Base-by-base conservation (phyloP, 1,140 invertebrate species). In the Artemia franciscana region DNA sequence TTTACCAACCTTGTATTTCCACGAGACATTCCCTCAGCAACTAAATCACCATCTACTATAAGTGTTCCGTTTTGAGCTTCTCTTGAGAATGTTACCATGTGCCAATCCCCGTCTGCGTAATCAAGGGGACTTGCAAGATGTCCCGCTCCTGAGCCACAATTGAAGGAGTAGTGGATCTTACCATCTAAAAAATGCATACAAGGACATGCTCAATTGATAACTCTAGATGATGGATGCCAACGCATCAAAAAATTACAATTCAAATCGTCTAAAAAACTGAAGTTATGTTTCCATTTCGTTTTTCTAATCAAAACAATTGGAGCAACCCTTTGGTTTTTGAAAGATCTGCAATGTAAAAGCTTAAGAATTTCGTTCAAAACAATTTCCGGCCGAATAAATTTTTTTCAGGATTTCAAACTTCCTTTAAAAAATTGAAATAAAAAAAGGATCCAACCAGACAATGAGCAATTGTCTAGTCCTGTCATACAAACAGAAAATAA, bases 41-140 rank as follows among this genome's bases (percentile, higher is more conserved):
- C 69, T 0, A 77, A 69, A 24, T 79, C 75, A 0, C 78, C 76
- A 69, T 90, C 87, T 1, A 88, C 77, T 1, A 74, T 74, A n/a
- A 92, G 71, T 63, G 79, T 79, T 0, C 83, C 84, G 61, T 75
- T 70, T 26, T 76, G 74, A 2, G 71, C 69, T 26, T 77, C 70
- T 60, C 83, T 73, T 39, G 77, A 80, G 66, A 85, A 78, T 12
- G 74, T 74, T 0, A 85, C 78, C 0, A 76, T 80, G 70, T 98
- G 93, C 93, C 92, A 97, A 28, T 82, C 69, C 5, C 83, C 83
- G 71, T 96, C 91, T 67, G 89, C 85, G 63, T 89, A 83, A 9
- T 73, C 74, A 2, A 71, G 68, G 0, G 76, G 68, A 25, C 73
- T 76, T 2, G 72, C 69, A 0, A 93, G 71, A 0, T 74, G 64